Base-by-base conservation (phyloP, 1,140 invertebrate genomes). In the Drosophila prosaltans region DNA sequence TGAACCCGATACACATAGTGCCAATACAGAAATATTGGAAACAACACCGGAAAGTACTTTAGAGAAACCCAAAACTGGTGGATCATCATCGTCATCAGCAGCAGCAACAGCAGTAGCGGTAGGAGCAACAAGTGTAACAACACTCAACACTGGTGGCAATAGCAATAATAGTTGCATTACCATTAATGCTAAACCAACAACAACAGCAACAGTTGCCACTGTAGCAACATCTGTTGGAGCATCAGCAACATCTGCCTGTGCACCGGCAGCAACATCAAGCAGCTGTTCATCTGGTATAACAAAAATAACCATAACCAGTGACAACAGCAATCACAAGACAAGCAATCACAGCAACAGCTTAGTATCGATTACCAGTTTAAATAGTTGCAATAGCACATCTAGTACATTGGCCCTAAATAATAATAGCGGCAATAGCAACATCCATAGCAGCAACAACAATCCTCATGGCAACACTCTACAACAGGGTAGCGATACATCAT, bases 1-100 rank as follows among this genome's bases (percentile, higher is more conserved):
- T 74, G 88, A 92, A 48, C 90, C 88, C 16, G 91, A 92, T 65
- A 92, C 91, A 41, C 77, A 91, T 39, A 92, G 91, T 72, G 73
- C 81, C 57, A 84, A 67, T 61, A 81, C 83, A 57, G 88, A 92
- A 69, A 89, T 88, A 65, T 69, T 90, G 70, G 78, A 91, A 54
- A 78, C 86, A 30, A 63, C 83, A 69, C 81, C 90, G 7, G 90
- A 90, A 64, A 91, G 83, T 61, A 91, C 90, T 2, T 65, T 91
- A 69, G 90, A 91, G 69, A 91, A 91, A 73, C 72, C 74, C 16
- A 71, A 63, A 66, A 51, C 45, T 51, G 45, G 32, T 36, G 32
- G 32, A 6, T 5, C 4, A 36, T 6, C 32, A 36, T 36, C 32
- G 6, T 3, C 6, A 36, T 3, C 68, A 64, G 58, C 58, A 65